phyloP scores from a whole-genome alignment of 2,888 invertebrate genomes.

The Brachyopa scutellaris region DNA sequence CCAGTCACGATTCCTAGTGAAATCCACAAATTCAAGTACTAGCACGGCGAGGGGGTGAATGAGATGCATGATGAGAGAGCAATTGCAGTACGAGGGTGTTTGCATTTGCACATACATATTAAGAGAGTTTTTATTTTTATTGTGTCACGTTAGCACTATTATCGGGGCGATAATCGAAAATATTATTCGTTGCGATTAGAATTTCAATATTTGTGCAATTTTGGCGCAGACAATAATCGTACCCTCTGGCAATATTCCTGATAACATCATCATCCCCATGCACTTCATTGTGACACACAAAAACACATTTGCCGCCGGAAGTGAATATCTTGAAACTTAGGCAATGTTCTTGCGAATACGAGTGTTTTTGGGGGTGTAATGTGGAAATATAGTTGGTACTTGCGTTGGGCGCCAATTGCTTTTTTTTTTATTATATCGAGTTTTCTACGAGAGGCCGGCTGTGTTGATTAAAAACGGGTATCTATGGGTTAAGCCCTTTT shows the following conservation, averaged over 20 bases:
- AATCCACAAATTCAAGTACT: constrained; percentile 65
- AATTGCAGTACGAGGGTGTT: constrained; percentile 68
- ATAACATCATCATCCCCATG: not conserved
- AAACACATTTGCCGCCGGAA: constrained; percentile 42
- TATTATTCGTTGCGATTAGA: constrained; percentile 66
- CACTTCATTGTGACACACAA: not conserved
- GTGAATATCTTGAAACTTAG: constrained; percentile 30
- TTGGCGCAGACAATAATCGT: constrained; percentile 61
- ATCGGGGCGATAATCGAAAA: constrained; percentile 69
- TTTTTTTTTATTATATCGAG: no score
- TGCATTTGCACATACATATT: constrained; percentile 70
- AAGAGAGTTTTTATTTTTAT: constrained; percentile 70
- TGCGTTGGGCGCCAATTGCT: no score
- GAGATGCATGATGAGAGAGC: constrained; percentile 23
- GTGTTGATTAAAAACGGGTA: no score
- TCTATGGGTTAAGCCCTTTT: no score
- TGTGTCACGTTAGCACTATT: constrained; percentile 68
- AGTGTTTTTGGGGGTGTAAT: not conserved
- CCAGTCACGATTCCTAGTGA: constrained; percentile 65
- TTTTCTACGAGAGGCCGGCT: no score
- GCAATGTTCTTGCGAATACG: constrained; percentile 12
- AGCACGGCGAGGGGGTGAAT: constrained; percentile 1
- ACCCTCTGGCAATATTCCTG: constrained; percentile 40
- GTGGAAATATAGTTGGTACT: no score
- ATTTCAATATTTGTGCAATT: constrained; percentile 71